A percentile compares a stretch with the other conserved stretches of the same genome.
Conservation (phyloP, 2,113 vertebrate species). For the Neoarius graeffei region DNA sequence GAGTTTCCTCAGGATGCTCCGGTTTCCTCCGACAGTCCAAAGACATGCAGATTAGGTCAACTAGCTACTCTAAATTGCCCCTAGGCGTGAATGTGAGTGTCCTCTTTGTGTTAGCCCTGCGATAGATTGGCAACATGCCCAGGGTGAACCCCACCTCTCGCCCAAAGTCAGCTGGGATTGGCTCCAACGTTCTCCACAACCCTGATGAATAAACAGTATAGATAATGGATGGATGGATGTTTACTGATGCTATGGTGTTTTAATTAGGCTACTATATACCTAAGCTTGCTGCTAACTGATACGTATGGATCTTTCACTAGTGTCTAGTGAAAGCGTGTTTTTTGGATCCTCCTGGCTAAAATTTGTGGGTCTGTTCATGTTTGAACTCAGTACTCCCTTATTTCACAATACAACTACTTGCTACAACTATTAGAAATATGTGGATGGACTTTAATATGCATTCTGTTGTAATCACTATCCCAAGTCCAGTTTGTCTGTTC, state of each 20-base stretch:
- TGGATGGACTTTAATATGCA: not conserved
- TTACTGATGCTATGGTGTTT: not conserved
- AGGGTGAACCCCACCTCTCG: too few relatives aligned
- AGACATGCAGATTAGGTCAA: too few relatives aligned
- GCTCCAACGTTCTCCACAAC: too few relatives aligned
- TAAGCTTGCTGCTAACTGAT: not conserved
- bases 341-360: conserved; percentile 14
- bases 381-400: not conserved
- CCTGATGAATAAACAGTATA: too few relatives aligned
- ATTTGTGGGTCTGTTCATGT: not conserved
- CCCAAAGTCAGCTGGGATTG: too few relatives aligned
- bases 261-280: not conserved
- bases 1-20: too few relatives aligned
- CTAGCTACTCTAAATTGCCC: too few relatives aligned
- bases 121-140: too few relatives aligned
- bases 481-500: not conserved
- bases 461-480: not conserved
- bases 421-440: conserved; percentile 12
- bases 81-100: too few relatives aligned
- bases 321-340: not conserved
- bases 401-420: not conserved
- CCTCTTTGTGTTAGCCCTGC: too few relatives aligned
- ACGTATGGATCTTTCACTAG: not conserved
- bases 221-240: too few relatives aligned
- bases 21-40: too few relatives aligned